Evolutionary conservation across 2,888 invertebrate species (phyloP), one percentile per base, ranked within the genome.

Genomic region (Rhabditophanes sp.): DNA sequence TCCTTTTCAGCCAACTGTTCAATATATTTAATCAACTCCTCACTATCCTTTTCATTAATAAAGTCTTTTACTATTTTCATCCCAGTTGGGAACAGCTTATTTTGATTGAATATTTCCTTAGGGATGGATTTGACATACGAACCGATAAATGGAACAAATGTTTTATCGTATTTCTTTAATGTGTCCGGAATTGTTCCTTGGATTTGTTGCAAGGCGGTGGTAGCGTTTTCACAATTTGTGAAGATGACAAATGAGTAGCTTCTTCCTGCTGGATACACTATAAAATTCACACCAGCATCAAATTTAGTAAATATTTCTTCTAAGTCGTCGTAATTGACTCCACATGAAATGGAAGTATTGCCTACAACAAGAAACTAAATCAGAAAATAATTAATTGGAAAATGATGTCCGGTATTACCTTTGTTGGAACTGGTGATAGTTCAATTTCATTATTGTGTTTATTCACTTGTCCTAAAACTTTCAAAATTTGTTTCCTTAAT

Each of bases 261-360:
- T 23, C 31, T 31, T 8, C 20, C 20, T 7, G 28, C 45, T 3
- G 49, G 51, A 25, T 35, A 53, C 4, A 52, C 48, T n/a, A 48
- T 25, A 25, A 46, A 47, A 21, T 49, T 29, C n/a, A 38, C 35
- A 6, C 27, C 5, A 1, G 24, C 23, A 19, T 51, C 46, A 25
- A 46, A 39, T 2, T 37, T 34, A 1, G 33, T 24, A 32, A 54
- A 50, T 19, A 53, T 44, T 5, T 22, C 31, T 25, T 48, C 46
- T 9, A 56, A 42, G 25, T 52, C 49, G 38, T 48, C 50, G 17
- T 45, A 38, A 1, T 46, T 38, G 5, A 54, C 53, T 1, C 48
- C 51, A 29, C 56, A 53, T 1, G 52, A 33, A 2, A 50, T 41
- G 29, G 51, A 47, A 38, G 47, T 50, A 33, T 56, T 56, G 24